Evolutionary conservation across 2,113 vertebrate genomes (phyloP), one percentile per base, ranked within the genome.

Genomic region (Baryphthengus martii): DNA sequence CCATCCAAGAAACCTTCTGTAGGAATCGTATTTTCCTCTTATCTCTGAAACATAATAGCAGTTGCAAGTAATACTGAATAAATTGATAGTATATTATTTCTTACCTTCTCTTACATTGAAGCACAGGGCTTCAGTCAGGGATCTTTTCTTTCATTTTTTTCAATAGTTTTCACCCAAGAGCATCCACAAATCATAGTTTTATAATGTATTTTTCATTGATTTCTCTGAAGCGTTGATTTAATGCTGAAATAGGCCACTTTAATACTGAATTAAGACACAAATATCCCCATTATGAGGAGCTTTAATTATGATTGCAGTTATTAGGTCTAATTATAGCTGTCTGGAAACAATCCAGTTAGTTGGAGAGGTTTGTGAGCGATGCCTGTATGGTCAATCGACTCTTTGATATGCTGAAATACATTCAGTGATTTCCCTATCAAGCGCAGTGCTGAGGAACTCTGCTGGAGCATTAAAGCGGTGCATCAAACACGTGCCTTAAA

Each of bases 1-100:
- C 72, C 62, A 74, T 93, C 86, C 92, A 95, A 85, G 87, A 95
- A 92, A 79, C 56, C 89, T 76, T 92, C 89, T 87, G 81, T 39
- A 87, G 74, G 56, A 89, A 75, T 94, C 49, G 23, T 77, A 74
- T 75, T 52, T 80, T 90, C 73, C 73, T 80, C 49, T 39, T 92
- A 66, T 89, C 73, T 85, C 91, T 91, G 71, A 52, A 61, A 56
- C 31, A 61, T 76, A 77, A 79, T 25, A 78, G 35, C 75, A 85
- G 31, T 52, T 91, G 58, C 58, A 94, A 65, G 86, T 39, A 92
- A 62, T 71, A 14, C 18, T 71, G 45, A 82, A 76, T 66, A 62
- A 86, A 76, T 13, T 28, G 63, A 72, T 79, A 31, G 77, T 79
- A 29, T 15, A 44, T 82, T 90, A 76, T 93, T 80, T 90, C 33